phyloP scores from a whole-genome alignment of 2,113 vertebrate genomes.

The Chaenogobius annularis region DNA sequence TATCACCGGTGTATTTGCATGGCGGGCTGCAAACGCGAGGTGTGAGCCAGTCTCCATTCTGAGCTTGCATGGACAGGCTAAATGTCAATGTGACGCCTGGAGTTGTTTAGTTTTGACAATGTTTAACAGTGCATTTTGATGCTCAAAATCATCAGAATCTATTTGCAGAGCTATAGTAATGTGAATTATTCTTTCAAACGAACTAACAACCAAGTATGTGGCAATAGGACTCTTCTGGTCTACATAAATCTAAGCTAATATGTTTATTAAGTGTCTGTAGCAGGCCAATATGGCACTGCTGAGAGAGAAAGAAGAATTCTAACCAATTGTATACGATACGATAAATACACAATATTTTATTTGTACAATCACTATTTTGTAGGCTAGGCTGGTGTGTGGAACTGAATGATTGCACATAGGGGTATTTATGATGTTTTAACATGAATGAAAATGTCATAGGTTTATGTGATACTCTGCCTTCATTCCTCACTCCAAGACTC shows the following conservation, averaged over 20 bases:
- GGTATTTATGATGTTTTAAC: conserved; percentile 61
- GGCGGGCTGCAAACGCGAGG: conserved; percentile 39
- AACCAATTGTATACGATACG: conserved; percentile 16
- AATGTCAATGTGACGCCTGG: background rate
- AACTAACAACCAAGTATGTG: conserved; percentile 23
- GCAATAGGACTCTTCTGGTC: conserved; percentile 29
- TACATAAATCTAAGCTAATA: conserved; percentile 19
- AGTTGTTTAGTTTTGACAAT: conserved; percentile 3
- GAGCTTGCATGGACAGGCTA: conserved; percentile 28
- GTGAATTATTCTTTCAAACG: conserved; percentile 40
- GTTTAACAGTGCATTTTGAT: background rate
- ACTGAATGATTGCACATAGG: conserved; percentile 66
- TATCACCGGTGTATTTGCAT: conserved; percentile 59
- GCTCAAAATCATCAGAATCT: background rate
- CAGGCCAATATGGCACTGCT: conserved; percentile 45
- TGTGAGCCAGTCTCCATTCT: conserved; percentile 24
- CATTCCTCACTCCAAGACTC: conserved; percentile 61
- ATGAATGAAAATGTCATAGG: conserved; percentile 56
- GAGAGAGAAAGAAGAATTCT: conserved; percentile 58
- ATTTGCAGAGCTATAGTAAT: conserved; percentile 56
- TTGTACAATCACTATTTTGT: conserved; percentile 78
- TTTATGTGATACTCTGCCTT: conserved; percentile 67
- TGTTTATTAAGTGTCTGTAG: conserved; percentile 13
- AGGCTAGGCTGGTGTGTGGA: conserved; percentile 66
- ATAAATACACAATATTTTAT: conserved; percentile 48